phyloP scores from a whole-genome alignment of 2,113 vertebrate species.

The Phrynocephalus versicolor region DNA sequence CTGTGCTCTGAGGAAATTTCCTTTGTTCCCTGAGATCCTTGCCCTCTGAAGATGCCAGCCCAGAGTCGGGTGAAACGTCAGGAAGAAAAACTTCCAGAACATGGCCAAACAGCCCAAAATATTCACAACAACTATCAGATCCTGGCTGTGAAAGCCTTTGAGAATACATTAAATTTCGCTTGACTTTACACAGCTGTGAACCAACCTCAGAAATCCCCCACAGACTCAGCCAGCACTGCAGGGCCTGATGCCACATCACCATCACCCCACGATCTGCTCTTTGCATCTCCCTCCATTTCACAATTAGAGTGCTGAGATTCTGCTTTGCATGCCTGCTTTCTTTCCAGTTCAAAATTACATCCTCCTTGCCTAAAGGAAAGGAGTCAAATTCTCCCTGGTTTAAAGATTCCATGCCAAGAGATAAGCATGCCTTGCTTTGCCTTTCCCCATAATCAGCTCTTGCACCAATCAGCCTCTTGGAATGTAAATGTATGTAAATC shows the following conservation, averaged over 20 bases:
- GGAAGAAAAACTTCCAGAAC: too few species aligned
- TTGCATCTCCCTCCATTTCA: not conserved
- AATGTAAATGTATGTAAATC: conserved; percentile 76
- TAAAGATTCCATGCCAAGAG: conserved; percentile 3
- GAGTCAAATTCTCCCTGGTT: not conserved
- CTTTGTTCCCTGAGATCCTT: too few species aligned
- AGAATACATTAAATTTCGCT: too few species aligned
- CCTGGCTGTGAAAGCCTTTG: too few species aligned
- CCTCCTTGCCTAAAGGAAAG: not conserved
- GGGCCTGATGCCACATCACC: not conserved
- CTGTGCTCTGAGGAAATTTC: too few species aligned
- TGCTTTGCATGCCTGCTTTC: not conserved
- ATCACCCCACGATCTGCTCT: not conserved
- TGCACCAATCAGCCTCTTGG: conserved; percentile 25
- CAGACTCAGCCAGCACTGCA: not conserved
- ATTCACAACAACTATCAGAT: too few species aligned
- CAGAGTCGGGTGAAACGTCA: too few species aligned
- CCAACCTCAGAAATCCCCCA: not conserved
- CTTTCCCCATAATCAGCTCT: not conserved
- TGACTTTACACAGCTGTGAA: not conserved
- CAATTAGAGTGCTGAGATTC: not conserved
- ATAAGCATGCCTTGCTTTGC: not conserved
- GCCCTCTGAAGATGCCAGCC: too few species aligned
- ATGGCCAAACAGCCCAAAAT: too few species aligned
- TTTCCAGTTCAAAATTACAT: not conserved